phyloP scores from a whole-genome alignment of 37 sponge, comb jelly and placozoan genomes.

The Amphimedon queenslandica region DNA sequence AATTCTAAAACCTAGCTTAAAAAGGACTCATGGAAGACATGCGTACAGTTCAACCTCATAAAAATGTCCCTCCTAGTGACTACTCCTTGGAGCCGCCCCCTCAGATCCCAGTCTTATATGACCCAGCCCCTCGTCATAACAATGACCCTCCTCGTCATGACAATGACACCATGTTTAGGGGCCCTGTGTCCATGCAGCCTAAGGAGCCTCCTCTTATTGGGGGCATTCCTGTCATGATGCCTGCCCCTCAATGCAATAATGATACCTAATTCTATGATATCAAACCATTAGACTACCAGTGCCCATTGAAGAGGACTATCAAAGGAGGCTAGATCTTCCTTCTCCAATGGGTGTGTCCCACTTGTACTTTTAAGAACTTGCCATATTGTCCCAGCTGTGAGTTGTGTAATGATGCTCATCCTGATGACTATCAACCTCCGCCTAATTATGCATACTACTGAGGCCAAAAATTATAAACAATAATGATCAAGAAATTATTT shows the following conservation, averaged over 20 bases:
- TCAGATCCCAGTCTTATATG: neutral
- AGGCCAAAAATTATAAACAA: slow-evolving; percentile 20
- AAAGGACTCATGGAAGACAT: no score
- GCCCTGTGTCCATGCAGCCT: neutral
- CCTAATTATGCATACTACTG: slow-evolving; percentile 33
- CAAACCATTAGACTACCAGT: no score
- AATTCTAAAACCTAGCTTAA: no score
- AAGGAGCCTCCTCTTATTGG: neutral
- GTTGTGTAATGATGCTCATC: slow-evolving; percentile 57
- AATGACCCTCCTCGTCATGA: neutral
- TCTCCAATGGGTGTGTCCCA: slow-evolving; percentile 70
- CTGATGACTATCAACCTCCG: slow-evolving; percentile 74
- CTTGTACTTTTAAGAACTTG: slow-evolving; percentile 75
- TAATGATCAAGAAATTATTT: slow-evolving; percentile 9
- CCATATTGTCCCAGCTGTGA: slow-evolving; percentile 86
- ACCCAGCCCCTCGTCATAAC: neutral
- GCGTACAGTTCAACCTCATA: neutral
- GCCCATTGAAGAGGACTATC: neutral
- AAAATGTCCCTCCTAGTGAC: neutral
- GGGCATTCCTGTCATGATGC: neutral
- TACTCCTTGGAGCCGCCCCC: neutral
- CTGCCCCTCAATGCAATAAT: neutral
- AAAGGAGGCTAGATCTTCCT: neutral
- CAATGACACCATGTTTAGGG: neutral
- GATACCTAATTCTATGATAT: no score